A percentile compares a stretch with the other conserved stretches of the same genome.
phyloP scores from a whole-genome alignment of 2,888 invertebrate species.

The Pimpla rufipes region DNA sequence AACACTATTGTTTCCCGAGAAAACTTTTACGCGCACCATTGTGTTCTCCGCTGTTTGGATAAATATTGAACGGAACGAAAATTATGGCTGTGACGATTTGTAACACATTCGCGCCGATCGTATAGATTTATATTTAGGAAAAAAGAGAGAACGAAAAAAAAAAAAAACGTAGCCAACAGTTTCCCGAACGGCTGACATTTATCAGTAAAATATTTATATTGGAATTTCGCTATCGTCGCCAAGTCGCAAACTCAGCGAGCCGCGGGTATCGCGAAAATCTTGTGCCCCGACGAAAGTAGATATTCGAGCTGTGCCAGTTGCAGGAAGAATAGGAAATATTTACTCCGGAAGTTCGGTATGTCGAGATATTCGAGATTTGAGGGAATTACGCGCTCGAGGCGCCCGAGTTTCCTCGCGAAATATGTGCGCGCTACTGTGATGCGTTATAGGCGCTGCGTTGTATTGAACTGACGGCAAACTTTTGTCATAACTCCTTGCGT shows the following conservation, averaged over 20 bases:
- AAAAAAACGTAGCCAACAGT: not conserved
- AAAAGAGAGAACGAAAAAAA: no score
- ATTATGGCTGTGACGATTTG: not conserved
- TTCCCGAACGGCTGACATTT: not conserved
- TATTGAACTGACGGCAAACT: not conserved
- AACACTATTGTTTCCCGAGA: conserved; percentile 64
- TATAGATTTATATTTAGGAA: no score
- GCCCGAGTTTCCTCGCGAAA: conserved; percentile 41
- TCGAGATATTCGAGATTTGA: conserved; percentile 64
- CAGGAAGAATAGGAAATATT: conserved; percentile 59
- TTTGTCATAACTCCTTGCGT: not conserved
- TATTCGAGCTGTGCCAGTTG: not conserved
- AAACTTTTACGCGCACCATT: conserved; percentile 71
- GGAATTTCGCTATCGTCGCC: conserved; percentile 4
- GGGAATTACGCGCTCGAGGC: conserved; percentile 49
- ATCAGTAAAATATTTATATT: conserved; percentile 6
- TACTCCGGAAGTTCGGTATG: conserved; percentile 58
- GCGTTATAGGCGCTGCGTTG: conserved; percentile 1
- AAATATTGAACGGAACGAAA: not conserved
- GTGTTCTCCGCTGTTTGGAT: conserved; percentile 69
- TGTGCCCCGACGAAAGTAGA: not conserved
- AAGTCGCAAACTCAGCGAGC: not conserved
- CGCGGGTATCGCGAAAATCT: not conserved
- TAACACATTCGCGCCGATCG: not conserved
- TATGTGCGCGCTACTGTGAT: conserved; percentile 30